These are phyloP conservation scores for Sarcophaga rosellei DNA, from an alignment of 2,888 invertebrate genomes.

Conservation along the genomic window DNA sequence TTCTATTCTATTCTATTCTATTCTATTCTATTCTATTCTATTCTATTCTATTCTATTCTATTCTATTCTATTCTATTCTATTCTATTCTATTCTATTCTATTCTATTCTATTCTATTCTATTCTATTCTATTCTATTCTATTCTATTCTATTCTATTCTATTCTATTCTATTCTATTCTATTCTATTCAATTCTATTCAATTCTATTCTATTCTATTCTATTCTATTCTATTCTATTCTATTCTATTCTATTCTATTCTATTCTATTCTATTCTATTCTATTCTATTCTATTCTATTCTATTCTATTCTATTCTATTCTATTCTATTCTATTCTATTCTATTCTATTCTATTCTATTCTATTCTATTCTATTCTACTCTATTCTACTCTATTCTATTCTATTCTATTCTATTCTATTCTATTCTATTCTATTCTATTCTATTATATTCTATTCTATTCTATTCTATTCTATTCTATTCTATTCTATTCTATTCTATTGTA, in stretches of 20 bases:
- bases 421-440: constrained; percentile 45
- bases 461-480: constrained; percentile 39
- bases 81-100: constrained; percentile 48
- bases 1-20: constrained; percentile 13
- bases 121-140: constrained; percentile 52
- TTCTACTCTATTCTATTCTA: not conserved
- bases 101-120: constrained; percentile 51
- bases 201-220: constrained; percentile 52
- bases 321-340: constrained; percentile 46
- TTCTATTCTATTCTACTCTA: constrained; percentile 39
- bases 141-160: constrained; percentile 23
- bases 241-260: constrained; percentile 39
- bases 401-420: constrained; percentile 21
- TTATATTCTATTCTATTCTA: constrained; percentile 42
- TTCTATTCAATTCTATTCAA: constrained; percentile 7
- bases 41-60: constrained; percentile 48
- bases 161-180: too few relatives aligned
- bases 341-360: constrained; percentile 46
- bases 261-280: constrained; percentile 21
- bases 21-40: constrained; percentile 47
- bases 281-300: constrained; percentile 49
- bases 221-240: constrained; percentile 52
- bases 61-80: constrained; percentile 46
- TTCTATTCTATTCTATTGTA: constrained; percentile 34
- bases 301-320: constrained; percentile 48